phyloP scores from a whole-genome alignment of 1,140 invertebrate species.

The Cydia strobilella region DNA sequence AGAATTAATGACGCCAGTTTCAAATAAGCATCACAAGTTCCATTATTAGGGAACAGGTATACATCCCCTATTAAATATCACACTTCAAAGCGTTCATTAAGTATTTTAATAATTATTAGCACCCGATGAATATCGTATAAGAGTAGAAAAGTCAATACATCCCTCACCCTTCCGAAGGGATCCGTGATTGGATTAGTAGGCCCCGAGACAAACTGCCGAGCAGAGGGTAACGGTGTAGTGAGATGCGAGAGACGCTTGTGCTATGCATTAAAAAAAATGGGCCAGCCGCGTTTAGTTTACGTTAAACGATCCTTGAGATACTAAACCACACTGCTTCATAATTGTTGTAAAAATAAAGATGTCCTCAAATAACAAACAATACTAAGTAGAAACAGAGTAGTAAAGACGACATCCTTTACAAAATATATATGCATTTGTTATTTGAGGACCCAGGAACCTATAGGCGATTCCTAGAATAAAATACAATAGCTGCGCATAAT shows the following conservation, averaged over 20 bases:
- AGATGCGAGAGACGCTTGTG: not conserved
- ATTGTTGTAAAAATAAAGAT: slow-evolving; percentile 2
- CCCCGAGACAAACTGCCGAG: slow-evolving; percentile 41
- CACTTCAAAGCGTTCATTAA: slow-evolving; percentile 3
- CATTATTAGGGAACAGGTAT: slow-evolving; percentile 9
- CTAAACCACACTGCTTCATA: not conserved
- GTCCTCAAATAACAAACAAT: not conserved
- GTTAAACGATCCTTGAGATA: slow-evolving; percentile 9
- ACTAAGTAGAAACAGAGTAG: not conserved
- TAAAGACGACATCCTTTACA: not conserved
- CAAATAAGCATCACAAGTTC: not conserved
- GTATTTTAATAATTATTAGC: not conserved
- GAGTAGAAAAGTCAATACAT: slow-evolving; percentile 32
- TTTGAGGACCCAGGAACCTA: slow-evolving; percentile 30
- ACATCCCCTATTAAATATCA: not conserved
- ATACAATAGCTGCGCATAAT: slow-evolving; percentile 68
- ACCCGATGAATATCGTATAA: slow-evolving; percentile 16
- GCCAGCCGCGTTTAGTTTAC: slow-evolving; percentile 10
- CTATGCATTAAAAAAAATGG: not conserved
- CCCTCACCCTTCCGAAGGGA: slow-evolving; percentile 40
- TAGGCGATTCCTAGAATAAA: slow-evolving; percentile 65
- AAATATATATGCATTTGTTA: not conserved
- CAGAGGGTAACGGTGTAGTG: not conserved
- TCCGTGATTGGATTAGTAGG: slow-evolving; percentile 51
- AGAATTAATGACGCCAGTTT: not conserved